Evolutionary conservation across 2,113 vertebrate species (phyloP), one percentile per base, ranked within the genome.

Genomic region (Eulemur rufifrons): DNA sequence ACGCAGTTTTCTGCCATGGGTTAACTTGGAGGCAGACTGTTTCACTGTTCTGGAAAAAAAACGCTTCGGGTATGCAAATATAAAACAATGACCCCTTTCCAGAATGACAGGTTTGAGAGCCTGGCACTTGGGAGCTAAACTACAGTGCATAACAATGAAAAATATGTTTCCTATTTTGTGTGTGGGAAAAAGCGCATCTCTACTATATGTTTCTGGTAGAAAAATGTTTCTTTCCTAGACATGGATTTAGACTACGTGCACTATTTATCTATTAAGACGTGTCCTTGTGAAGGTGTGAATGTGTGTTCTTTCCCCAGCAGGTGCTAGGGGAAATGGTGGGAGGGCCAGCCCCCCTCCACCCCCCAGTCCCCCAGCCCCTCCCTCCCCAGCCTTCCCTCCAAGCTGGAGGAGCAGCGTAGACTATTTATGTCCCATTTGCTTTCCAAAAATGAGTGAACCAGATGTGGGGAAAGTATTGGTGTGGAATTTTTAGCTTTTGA

Each of bases 51-150:
- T 54, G 56, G 50, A 10, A 64, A 73, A 25, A 39, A 54, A 2
- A 14, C 15, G 15, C 59, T 89, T 85, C 87, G 85, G 20, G 87
- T 95, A 95, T 96, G 64, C 85, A 94, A 95, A 96, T 89, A 18
- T 4, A 74, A 52, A 76, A 69, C 63, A 76, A n/a, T 39, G 69
- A 73, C 63, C 77, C 78, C 84, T 89, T 94, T 74, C 84, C 71
- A 39, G n/a, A 96, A 83, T 34, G 69, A 84, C 93, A 95, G 61
- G 50, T 92, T 86, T 81, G 63, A 89, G 34, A 89, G 56, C 77
- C 78, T 42, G 71, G 80, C 74, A 86, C 68, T 89, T 64, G 59
- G 83, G 37, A 82, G 45, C 89, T 89, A 83, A 88, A 54, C 84
- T 39, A 32, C 32, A 11, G 59, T 66, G 25, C 86, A 92, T 97